phyloP scores from a whole-genome alignment of 1,140 invertebrate genomes.

The Drosophila navojoa region DNA sequence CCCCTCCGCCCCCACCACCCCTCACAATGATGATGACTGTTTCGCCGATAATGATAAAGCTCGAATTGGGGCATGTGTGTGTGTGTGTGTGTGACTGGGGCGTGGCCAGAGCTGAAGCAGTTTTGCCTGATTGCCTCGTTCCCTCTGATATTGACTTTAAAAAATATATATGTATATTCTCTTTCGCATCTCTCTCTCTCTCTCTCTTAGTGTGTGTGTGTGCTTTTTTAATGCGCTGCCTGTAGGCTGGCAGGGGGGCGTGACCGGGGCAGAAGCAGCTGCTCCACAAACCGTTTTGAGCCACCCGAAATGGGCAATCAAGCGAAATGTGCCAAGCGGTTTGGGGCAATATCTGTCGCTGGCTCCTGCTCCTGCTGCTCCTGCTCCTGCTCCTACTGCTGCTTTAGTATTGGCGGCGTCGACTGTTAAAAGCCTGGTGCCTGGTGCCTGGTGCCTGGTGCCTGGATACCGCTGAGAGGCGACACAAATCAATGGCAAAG shows the following conservation, averaged over 20 bases:
- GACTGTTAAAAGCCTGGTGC: neutral
- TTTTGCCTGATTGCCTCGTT: constrained; percentile 48
- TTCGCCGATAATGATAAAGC: constrained; percentile 53
- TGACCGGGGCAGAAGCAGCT: constrained; percentile 4
- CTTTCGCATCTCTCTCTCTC: neutral
- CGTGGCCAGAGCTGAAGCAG: constrained; percentile 52
- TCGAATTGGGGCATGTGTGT: constrained; percentile 12
- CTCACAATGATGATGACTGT: constrained; percentile 47
- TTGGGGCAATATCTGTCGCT: constrained; percentile 42
- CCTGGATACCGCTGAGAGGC: constrained; percentile 22
- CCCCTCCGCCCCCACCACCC: constrained; percentile 1
- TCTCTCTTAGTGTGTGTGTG: constrained; percentile 20
- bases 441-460: neutral
- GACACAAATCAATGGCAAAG: constrained; percentile 60
- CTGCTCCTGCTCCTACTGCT: neutral
- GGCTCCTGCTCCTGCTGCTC: neutral
- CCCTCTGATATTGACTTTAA: constrained; percentile 49
- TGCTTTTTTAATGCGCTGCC: constrained; percentile 56
- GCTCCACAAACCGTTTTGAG: constrained; percentile 37
- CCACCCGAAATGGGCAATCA: constrained; percentile 75
- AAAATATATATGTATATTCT: constrained; percentile 25
- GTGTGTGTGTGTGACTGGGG: constrained; percentile 18
- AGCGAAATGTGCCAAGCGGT: constrained; percentile 64
- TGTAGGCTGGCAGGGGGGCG: constrained; percentile 28
- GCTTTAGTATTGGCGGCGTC: neutral